Conservation (phyloP, 1,140 invertebrate species). For the Procambarus clarkii region DNA sequence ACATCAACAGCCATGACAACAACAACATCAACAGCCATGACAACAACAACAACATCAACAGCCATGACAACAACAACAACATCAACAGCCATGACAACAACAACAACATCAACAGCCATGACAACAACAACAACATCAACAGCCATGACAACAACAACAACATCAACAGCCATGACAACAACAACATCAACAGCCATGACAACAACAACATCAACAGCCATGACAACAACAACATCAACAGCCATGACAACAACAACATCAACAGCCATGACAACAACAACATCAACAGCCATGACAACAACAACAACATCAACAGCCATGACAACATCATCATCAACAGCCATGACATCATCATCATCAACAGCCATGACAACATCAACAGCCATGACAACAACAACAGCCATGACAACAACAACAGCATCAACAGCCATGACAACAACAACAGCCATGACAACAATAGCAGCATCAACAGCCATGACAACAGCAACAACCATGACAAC, state of each 20-base stretch:
- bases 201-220: background rate
- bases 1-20: no score
- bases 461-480: background rate
- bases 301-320: background rate
- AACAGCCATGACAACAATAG: background rate
- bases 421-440: background rate
- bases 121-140: background rate
- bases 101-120: background rate
- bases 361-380: background rate
- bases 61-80: background rate
- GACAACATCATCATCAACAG: background rate
- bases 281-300: background rate
- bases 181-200: background rate
- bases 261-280: background rate
- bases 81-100: background rate
- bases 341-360: background rate
- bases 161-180: background rate
- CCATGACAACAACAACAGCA: background rate
- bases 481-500: background rate
- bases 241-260: background rate
- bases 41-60: background rate
- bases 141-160: background rate
- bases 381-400: background rate
- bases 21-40: background rate
- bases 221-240: background rate